Percentiles rank a stretch among this genome's conserved stretches.
Conservation (phyloP, 2,888 invertebrate genomes). For the Philaethria dido region DNA sequence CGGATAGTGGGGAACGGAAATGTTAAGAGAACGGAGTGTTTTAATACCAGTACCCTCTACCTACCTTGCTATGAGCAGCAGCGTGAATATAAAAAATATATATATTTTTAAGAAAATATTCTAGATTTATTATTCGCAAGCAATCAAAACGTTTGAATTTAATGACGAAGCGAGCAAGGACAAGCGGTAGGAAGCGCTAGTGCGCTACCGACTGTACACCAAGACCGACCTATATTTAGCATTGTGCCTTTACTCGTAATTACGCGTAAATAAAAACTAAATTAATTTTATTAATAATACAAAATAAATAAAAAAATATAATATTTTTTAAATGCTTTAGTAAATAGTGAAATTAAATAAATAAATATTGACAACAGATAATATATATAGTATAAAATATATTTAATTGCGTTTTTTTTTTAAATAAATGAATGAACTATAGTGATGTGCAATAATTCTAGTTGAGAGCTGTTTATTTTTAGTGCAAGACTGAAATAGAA, state of each 20-base stretch:
- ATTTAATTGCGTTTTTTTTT: neutral
- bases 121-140: conserved; percentile 39
- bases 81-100: neutral
- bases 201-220: conserved; percentile 31
- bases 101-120: conserved; percentile 11
- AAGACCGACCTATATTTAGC: conserved; percentile 14
- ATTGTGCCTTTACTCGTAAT: neutral
- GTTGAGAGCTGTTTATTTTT: conserved; percentile 12
- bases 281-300: neutral
- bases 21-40: too few species aligned
- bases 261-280: conserved; percentile 1
- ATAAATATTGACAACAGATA: neutral
- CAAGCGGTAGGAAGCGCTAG: conserved; percentile 41
- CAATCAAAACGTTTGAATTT: conserved; percentile 43
- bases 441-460: neutral
- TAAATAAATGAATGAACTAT: neutral
- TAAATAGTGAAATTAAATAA: neutral
- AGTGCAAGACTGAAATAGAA: conserved; percentile 6
- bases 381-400: neutral
- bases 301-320: neutral
- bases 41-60: too few species aligned
- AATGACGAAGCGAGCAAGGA: conserved; percentile 42
- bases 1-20: too few species aligned
- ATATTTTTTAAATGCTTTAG: too few species aligned
- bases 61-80: too few species aligned